Conservation (phyloP, 92 coral and sea anemone species). For the Actinostola sp. region DNA sequence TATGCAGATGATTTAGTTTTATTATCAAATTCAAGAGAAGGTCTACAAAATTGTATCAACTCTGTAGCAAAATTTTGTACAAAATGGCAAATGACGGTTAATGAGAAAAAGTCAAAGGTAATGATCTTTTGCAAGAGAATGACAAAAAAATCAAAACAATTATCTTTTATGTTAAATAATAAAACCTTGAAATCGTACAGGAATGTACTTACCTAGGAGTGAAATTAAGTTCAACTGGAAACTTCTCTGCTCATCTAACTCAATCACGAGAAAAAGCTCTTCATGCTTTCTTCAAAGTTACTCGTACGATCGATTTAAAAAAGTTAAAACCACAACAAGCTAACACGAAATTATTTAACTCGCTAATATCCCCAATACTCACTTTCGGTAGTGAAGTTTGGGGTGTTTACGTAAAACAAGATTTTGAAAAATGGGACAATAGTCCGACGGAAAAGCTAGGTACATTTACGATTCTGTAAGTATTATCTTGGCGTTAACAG, state of each 20-base stretch:
- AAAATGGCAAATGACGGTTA: conserved; percentile 22
- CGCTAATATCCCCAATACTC: conserved; percentile 8
- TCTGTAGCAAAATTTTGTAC: neutral
- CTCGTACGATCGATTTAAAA: neutral
- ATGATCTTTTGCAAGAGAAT: conserved; percentile 14
- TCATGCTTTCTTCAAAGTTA: conserved; percentile 5
- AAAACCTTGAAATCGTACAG: conserved; percentile 4
- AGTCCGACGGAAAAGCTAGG: conserved; percentile 12
- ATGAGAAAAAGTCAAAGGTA: conserved; percentile 11
- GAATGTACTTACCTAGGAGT: conserved; percentile 43
- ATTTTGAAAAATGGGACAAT: conserved; percentile 13
- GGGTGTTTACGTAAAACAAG: conserved; percentile 16
- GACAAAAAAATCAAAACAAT: neutral
- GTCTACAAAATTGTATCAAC: conserved; percentile 29
- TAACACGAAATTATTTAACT: conserved; percentile 3
- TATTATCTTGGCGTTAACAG: too few relatives aligned
- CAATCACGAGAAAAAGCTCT: conserved; percentile 15
- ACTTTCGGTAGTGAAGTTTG: conserved; percentile 13
- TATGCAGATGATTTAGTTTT: conserved; percentile 42
- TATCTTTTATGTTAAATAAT: neutral
- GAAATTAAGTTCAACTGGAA: conserved; percentile 18
- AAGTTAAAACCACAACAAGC: conserved; percentile 6
- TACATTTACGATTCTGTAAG: neutral
- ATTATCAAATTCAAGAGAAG: conserved; percentile 25
- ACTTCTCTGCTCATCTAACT: conserved; percentile 13